phyloP scores from a whole-genome alignment of 2,888 invertebrate genomes.

The Leptopilina myrica region DNA sequence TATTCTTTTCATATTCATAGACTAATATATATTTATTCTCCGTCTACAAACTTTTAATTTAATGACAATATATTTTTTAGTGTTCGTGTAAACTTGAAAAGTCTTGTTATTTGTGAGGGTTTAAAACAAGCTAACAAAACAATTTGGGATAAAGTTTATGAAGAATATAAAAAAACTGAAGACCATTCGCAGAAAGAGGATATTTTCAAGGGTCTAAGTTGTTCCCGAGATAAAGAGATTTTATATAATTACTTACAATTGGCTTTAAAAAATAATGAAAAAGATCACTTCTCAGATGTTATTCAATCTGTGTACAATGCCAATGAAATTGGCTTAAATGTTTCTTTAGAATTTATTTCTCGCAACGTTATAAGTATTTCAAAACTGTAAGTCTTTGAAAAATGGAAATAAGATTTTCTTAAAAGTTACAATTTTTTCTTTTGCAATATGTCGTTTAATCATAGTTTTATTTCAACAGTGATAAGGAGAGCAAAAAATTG shows the following conservation, averaged over 20 bases:
- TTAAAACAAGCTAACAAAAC: constrained; percentile 20
- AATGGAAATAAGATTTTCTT: background rate
- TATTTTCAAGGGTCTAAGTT: constrained; percentile 2
- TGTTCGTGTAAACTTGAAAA: constrained; percentile 23
- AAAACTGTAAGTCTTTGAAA: background rate
- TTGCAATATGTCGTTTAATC: no score
- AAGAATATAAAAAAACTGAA: background rate
- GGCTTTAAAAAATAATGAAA: background rate
- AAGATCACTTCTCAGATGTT: background rate
- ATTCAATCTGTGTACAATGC: background rate
- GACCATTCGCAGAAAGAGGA: background rate
- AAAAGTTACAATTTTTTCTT: no score
- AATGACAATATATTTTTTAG: constrained; percentile 11
- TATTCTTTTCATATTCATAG: no score
- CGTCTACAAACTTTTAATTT: no score
- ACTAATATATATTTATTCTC: no score
- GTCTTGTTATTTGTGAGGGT: constrained; percentile 14
- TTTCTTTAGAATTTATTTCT: constrained; percentile 1
- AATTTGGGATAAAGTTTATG: constrained; percentile 20
- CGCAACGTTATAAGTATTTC: background rate
- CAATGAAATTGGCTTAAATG: constrained; percentile 16
- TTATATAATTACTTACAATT: constrained; percentile 1
- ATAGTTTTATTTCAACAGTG: no score
- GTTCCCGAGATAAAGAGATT: background rate
- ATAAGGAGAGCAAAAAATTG: no score